Base-by-base conservation (phyloP, 2,888 invertebrate species). In the Lottia scabra region DNA sequence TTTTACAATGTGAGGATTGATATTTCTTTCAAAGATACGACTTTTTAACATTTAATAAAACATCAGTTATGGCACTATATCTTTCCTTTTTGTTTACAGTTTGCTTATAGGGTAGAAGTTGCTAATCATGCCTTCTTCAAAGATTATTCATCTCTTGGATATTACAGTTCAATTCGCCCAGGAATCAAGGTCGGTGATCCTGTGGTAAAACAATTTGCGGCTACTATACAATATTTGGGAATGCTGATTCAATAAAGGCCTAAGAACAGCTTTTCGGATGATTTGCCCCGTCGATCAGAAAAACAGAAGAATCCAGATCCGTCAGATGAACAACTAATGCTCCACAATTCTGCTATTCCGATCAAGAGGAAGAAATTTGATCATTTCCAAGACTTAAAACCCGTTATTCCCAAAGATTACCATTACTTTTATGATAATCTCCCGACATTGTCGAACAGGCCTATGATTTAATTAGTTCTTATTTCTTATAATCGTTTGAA, bases 301-400 rank as follows among this genome's bases (percentile, higher is more conserved):
- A 23, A 56, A 56, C 56, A 56, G 19, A n/a, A 23, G 56, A 13
- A 56, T 56, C 56, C 56, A 56, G 56, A 56, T 19, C 56, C n/a
- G 19, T 19, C 56, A n/a, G 56, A n/a, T n/a, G 56, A 56, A 56
- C n/a, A n/a, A 56, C 56, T 19, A 16, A n/a, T 23, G n/a, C 19
- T 56, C 13, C 56, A 56, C 2, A n/a, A 23, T 19, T 8, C 56
- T 56, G 56, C n/a, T 8, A 56, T 56, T 56, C 65, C 65, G n/a
- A 38, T 65, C 30, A 65, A 65, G 23, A 65, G 38, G n/a, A 65
- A 38, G 27, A 65, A 65, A 43, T 65, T 23, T 38, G 65, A 65
- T 38, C 65, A 65, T 44, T 44, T 65, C 44, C 65, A 65, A 44
- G 43, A 65, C n/a, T 38, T 65, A 12, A 65, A 65, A 44, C 43